These are phyloP conservation scores for Venturia canescens DNA, from an alignment of 1,140 invertebrate species.

Conservation along the genomic window DNA sequence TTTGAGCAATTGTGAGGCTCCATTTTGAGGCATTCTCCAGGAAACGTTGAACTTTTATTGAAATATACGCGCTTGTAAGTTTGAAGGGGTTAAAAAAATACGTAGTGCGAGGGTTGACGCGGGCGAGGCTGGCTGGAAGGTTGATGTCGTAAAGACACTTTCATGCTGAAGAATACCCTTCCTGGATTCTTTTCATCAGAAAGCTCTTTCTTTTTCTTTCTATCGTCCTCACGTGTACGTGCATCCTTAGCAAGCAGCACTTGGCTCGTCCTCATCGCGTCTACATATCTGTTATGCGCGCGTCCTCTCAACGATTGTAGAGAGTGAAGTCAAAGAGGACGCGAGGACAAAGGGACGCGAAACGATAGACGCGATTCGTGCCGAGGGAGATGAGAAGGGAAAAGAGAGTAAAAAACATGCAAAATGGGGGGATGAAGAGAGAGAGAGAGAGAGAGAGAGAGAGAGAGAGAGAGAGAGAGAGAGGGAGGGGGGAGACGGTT, in stretches of 20 bases:
- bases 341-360: slow-evolving; percentile 27
- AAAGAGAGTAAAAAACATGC: slow-evolving; percentile 47
- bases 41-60: not conserved
- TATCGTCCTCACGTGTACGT: not conserved
- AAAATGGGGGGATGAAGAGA: slow-evolving; percentile 44
- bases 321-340: slow-evolving; percentile 48
- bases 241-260: slow-evolving; percentile 43
- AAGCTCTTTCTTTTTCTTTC: no score
- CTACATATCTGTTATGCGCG: slow-evolving; percentile 14
- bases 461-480: not conserved
- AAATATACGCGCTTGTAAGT: not conserved
- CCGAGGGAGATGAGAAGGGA: slow-evolving; percentile 46
- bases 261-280: slow-evolving; percentile 48
- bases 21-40: not conserved
- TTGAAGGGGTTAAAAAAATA: slow-evolving; percentile 21
- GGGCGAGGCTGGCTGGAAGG: slow-evolving; percentile 16
- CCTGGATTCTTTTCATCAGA: slow-evolving; percentile 17
- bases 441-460: slow-evolving; percentile 18
- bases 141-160: slow-evolving; percentile 34
- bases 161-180: slow-evolving; percentile 15
- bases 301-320: slow-evolving; percentile 42
- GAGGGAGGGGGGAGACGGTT: not conserved
- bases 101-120: slow-evolving; percentile 22
- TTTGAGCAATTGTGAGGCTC: not conserved
- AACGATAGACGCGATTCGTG: slow-evolving; percentile 41